Percentiles rank a stretch among this genome's conserved stretches.
Conservation (phyloP, 2,888 invertebrate species). For the Stenotaenia linearis region DNA sequence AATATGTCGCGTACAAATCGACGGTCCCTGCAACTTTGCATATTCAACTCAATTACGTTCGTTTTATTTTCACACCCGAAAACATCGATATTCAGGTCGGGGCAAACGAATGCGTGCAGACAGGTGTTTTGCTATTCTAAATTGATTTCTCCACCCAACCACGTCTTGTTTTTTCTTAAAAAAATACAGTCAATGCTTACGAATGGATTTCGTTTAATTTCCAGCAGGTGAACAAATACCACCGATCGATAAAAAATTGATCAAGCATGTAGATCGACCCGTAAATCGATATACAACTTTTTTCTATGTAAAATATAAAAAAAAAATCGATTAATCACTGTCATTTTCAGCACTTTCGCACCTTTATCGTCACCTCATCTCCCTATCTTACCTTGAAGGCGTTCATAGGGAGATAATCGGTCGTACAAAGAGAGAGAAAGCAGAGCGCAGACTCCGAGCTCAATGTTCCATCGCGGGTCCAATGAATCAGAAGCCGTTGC, state of each 20-base stretch:
- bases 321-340: background rate
- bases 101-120: background rate
- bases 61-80: background rate
- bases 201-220: background rate
- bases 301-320: background rate
- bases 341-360: background rate
- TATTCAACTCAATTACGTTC: background rate
- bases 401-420: background rate
- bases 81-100: constrained; percentile 15
- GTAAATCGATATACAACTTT: background rate
- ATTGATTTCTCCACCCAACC: background rate
- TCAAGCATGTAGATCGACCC: background rate
- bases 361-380: background rate
- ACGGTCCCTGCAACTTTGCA: background rate
- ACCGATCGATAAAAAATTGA: background rate
- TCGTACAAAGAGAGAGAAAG: background rate
- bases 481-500: constrained; percentile 8
- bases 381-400: background rate
- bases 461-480: background rate
- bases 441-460: background rate
- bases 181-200: background rate
- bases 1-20: no score
- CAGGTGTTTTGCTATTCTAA: constrained; percentile 12
- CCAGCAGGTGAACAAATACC: background rate
- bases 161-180: background rate